A percentile compares a stretch with the other conserved stretches of the same genome.
These are phyloP conservation scores for Onychomys arenicola DNA, from an alignment of 2,797 vertebrate species.

Conservation along the genomic window DNA sequence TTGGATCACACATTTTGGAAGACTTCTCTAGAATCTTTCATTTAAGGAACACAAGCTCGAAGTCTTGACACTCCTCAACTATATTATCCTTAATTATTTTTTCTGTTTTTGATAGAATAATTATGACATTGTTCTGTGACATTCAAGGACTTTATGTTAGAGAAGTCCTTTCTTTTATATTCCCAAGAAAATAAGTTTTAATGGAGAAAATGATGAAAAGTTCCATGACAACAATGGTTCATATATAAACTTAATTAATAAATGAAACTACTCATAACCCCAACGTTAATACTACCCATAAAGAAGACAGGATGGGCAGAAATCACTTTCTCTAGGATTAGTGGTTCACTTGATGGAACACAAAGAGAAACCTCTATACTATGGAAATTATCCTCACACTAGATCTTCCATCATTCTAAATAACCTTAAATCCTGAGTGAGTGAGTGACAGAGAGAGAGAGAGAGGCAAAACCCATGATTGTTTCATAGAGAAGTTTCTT, in stretches of 20 bases:
- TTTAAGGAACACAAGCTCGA: background rate
- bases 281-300: background rate
- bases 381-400: background rate
- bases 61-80: background rate
- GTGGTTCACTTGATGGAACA: background rate
- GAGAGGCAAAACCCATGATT: background rate
- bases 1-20: background rate
- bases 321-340: background rate
- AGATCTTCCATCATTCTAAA: constrained; percentile 3
- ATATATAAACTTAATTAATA: constrained; percentile 20
- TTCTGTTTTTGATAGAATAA: background rate
- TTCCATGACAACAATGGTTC: background rate
- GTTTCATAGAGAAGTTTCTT: constrained; percentile 13
- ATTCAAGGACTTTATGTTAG: background rate
- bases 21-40: background rate
- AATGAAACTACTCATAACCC: background rate
- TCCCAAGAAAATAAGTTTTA: background rate
- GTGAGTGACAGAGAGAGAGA: no score
- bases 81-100: background rate
- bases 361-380: background rate
- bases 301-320: background rate
- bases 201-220: background rate
- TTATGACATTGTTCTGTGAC: background rate
- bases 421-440: background rate
- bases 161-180: background rate